A percentile compares a stretch with the other conserved stretches of the same genome.
phyloP scores from a whole-genome alignment of 2,888 invertebrate species.

The Neoaliturus tenellus region DNA sequence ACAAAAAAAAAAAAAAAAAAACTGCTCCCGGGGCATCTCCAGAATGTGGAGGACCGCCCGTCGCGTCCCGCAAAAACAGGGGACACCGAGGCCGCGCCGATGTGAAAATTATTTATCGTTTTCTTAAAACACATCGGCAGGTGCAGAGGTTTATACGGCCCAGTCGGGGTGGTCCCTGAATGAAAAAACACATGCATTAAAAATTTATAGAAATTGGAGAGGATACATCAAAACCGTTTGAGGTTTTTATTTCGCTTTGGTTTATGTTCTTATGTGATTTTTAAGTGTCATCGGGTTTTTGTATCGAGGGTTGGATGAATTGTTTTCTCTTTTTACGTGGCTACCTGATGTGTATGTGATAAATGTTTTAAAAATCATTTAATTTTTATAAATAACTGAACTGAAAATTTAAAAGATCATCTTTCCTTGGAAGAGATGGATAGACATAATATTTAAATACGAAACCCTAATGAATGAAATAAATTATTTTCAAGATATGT shows the following conservation, averaged over 20 bases:
- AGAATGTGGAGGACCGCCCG: not conserved
- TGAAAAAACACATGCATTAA: not conserved
- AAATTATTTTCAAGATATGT: too few species aligned
- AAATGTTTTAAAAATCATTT: too few species aligned
- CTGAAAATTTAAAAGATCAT: too few species aligned
- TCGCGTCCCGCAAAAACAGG: not conserved
- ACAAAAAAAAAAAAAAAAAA: not conserved
- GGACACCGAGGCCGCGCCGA: not conserved
- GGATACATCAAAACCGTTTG: not conserved
- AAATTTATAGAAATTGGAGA: not conserved
- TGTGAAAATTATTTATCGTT: conserved; percentile 22
- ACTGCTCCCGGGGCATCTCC: not conserved
- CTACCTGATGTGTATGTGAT: too few species aligned
- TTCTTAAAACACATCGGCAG: not conserved
- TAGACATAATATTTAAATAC: too few species aligned
- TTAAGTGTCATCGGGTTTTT: not conserved
- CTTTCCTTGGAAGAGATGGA: too few species aligned
- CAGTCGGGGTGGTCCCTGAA: not conserved
- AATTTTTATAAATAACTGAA: too few species aligned
- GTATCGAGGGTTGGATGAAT: not conserved
- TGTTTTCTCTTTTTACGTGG: too few species aligned
- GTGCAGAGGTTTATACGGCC: not conserved
- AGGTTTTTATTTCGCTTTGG: not conserved
- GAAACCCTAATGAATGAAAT: too few species aligned
- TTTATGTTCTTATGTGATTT: not conserved